Evolutionary conservation across 2,888 invertebrate genomes (phyloP), one percentile per base, ranked within the genome.

Genomic region (Anarsia innoxiella): DNA sequence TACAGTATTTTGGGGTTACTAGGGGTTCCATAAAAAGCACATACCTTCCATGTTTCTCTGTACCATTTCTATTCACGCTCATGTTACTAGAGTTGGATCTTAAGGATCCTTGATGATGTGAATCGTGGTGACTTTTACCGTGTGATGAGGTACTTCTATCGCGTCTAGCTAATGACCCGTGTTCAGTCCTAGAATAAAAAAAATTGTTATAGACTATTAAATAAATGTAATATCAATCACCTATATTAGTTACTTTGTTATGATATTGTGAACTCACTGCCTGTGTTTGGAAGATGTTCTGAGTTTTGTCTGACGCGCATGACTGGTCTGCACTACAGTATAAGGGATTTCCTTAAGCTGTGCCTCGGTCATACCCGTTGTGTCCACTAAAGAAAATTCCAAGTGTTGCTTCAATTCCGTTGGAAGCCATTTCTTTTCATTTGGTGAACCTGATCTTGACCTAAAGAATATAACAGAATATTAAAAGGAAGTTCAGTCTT

Each of bases 291-390:
- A 77, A 12, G 84, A 71, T 2, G 80, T 78, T 15, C 75, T 64
- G 11, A 88, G 72, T 54, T 89, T 89, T 23, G 88, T 79, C 47
- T 89, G 88, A 34, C 89, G 86, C 16, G 88, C 87, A 53, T 88
- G 87, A 64, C 77, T 85, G 43, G 92, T 91, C 73, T 94, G 93
- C 10, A 95, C 94, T 30, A 94, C 93, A 0, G 94, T 94, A 69
- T 95, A 95, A 2, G 94, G 94, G 59, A 95, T 95, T 76, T 95
- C 94, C 44, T 93, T 89, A 14, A 95, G 86, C 64, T 95, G 94
- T 49, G 91, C 91, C 60, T 94, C 94, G 34, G 91, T 92, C 94
- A 96, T 95, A 41, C 95, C 95, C 12, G 91, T 88, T 0, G 96
- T 95, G 56, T 95, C 95, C 38, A 96, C 91, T 60, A 95, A 86